Base-by-base conservation (phyloP, 2,797 vertebrate species). In the Alcedo quadribrachys region DNA sequence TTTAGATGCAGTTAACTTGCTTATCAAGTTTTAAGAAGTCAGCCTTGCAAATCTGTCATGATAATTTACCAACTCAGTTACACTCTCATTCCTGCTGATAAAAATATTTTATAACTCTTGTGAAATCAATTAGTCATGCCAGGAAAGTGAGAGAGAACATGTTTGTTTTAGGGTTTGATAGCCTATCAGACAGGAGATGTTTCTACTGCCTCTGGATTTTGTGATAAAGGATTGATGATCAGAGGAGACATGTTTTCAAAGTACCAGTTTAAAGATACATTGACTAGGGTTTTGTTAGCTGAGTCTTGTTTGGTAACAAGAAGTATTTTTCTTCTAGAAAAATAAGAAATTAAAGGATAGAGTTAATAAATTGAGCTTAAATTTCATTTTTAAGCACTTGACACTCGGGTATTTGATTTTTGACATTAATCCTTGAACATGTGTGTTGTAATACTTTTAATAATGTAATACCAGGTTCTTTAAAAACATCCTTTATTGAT, bases 21-120 rank as follows among this genome's bases (percentile, higher is more conserved):
- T 93, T 94, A 94, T 89, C 80, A 67, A 71, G 61, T 43, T 87
- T 74, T 81, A 70, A 85, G 51, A 85, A 85, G 40, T 69, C 51
- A 81, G 35, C 46, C 48, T 40, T 73, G 43, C 55, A 76, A 83
- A 91, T 92, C 73, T 93, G 37, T 93, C 37, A n/a, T 70, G 68
- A 85, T 94, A 85, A 89, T 82, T 88, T 87, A 71, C 71, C 28
- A 66, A 51, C 1, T 10, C 17, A 24, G 35, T 69, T 58, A 66
- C 4, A 21, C 24, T 85, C 51, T 63, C 8, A 11, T 83, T 74
- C n/a, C 21, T 90, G 15, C 54, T 87, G 54, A 40, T 90, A 84
- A 79, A 92, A 77, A 54, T 85, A 75, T 32, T 81, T 68, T 32
- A 78, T 32, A 78, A 11, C 16, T 75, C 58, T 46, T 74, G 43